A percentile compares a stretch with the other conserved stretches of the same genome.
phyloP scores from a whole-genome alignment of 2,797 vertebrate genomes.

The Lacerta viridis region DNA sequence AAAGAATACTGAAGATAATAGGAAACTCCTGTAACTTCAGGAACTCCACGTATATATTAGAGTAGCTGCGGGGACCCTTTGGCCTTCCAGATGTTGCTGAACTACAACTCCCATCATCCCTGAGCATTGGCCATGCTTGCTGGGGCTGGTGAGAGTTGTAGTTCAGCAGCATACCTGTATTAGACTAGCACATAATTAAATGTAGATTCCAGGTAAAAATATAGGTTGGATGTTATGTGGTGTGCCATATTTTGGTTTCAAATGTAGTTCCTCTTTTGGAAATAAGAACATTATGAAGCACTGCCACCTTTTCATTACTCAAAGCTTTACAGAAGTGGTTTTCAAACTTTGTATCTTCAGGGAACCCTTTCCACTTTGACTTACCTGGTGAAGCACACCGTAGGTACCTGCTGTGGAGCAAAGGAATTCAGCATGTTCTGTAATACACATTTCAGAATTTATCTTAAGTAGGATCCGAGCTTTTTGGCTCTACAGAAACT shows the following conservation, averaged over 20 bases:
- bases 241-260: neutral
- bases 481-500: neutral
- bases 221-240: neutral
- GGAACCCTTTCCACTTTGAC: neutral
- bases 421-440: conserved; percentile 1
- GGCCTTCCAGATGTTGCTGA: too few species aligned
- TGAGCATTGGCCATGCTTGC: too few species aligned
- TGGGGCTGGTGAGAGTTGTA: too few species aligned
- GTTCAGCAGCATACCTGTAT: neutral
- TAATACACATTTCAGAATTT: neutral
- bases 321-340: conserved; percentile 18
- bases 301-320: neutral
- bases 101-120: too few species aligned
- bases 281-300: neutral
- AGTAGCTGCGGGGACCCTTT: neutral
- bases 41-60: neutral
- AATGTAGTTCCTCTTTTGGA: neutral
- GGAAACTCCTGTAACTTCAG: neutral
- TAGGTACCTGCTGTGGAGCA: neutral
- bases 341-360: conserved; percentile 22
- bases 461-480: neutral
- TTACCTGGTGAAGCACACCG: neutral
- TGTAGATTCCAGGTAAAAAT: neutral
- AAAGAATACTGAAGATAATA: neutral
- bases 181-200: neutral